Evolutionary conservation across 2,113 vertebrate genomes (phyloP), one percentile per base, ranked within the genome.

Genomic region (Alosa alosa): DNA sequence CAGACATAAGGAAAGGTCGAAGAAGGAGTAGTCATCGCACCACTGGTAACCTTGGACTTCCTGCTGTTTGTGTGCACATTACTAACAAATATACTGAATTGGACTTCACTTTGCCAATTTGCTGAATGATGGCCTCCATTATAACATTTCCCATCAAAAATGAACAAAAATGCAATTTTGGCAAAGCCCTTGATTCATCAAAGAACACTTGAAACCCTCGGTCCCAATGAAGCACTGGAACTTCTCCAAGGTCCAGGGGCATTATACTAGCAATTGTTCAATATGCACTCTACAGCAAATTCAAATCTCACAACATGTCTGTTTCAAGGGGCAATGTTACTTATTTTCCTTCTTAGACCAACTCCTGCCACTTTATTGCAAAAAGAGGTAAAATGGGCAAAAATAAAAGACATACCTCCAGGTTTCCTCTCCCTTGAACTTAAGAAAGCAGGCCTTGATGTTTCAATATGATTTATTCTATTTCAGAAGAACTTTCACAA

Each of bases 401-500:
- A 50, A 50, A 82, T 6, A 52, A 55, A 57, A 50, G 18, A 83
- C 6, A 39, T 3, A 82, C 25, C 36, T 46, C 44, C 64, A 72
- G n/a, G n/a, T 25, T 11, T 72, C n/a, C 64, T 7, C n/a, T 72
- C 22, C 25, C 20, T 60, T 60, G n/a, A 60, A 60, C 25, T 31
- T 15, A 41, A 78, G 72, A 41, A 78, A 36, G 9, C 72, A 78
- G 72, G 1, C 72, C 31, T 1, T 82, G 91, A 81, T 72, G 88
- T 86, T 91, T 90, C 87, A 89, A 49, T 89, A 87, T 92, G 85
- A 93, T 95, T 95, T 95, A 95, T 95, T 96, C 88, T 94, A 91
- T 90, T 90, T 90, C 82, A 92, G 93, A 93, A 93, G 93, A 94
- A 93, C 92, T 94, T 92, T 94, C 91, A 95, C 94, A 92, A 94